phyloP scores from a whole-genome alignment of 2,797 vertebrate genomes.

The Leucoraja ocellata region DNA sequence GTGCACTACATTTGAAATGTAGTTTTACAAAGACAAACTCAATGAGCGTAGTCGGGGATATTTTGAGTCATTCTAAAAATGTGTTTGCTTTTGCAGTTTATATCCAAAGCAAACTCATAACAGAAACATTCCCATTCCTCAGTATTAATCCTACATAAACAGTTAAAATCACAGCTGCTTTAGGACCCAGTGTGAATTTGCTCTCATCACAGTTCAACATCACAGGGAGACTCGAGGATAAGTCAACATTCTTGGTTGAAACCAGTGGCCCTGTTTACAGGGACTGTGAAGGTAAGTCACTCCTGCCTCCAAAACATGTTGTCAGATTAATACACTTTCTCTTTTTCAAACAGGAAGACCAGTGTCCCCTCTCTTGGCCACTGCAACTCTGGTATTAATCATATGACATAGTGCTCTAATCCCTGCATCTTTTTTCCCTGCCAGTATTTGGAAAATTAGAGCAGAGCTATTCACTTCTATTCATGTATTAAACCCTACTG shows the following conservation, averaged over 20 bases:
- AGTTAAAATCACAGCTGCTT: neutral
- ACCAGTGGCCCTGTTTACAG: neutral
- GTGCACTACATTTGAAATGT: neutral
- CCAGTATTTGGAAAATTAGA: neutral
- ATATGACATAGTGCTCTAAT: neutral
- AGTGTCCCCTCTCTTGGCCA: neutral
- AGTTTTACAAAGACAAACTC: neutral
- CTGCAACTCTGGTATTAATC: conserved; percentile 3
- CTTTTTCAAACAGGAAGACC: neutral
- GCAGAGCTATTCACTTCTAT: neutral
- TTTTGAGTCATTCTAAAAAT: neutral
- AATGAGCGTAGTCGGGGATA: neutral
- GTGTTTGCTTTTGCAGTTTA: neutral
- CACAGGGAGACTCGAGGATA: neutral
- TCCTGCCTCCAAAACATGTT: neutral
- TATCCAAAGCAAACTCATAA: neutral
- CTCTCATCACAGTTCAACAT: neutral
- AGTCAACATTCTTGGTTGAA: neutral
- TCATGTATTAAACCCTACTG: neutral
- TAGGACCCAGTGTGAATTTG: no score
- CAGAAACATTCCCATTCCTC: neutral
- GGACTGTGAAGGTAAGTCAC: conserved; percentile 4
- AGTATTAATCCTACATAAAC: neutral
- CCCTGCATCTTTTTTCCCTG: neutral
- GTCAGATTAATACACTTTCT: conserved; percentile 24